phyloP scores from a whole-genome alignment of 2,797 vertebrate genomes.

The Perodicticus potto region DNA sequence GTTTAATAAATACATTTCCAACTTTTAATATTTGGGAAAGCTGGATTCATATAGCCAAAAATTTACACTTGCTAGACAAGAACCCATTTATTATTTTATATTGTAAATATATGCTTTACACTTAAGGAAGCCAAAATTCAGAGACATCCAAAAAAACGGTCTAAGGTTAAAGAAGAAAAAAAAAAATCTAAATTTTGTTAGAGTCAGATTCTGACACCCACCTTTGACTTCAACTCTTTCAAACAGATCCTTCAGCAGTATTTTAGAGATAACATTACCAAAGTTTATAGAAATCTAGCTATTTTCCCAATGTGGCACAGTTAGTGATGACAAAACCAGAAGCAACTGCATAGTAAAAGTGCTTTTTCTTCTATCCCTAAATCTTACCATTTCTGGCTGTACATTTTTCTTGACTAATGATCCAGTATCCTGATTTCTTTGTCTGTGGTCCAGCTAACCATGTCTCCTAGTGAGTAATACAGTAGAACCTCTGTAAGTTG shows the following conservation, averaged over 20 bases:
- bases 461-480: not conserved
- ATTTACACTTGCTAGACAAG: not conserved
- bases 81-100: not conserved
- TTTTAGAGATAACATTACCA: not conserved
- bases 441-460: not conserved
- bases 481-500: too few relatives aligned
- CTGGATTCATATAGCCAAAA: not conserved
- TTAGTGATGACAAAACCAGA: not conserved
- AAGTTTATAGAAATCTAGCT: not conserved
- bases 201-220: not conserved
- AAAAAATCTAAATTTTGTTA: not conserved
- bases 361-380: not conserved
- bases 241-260: not conserved
- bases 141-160: not conserved
- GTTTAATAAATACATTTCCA: not conserved
- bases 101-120: not conserved
- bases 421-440: not conserved
- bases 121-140: not conserved
- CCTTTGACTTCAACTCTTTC: not conserved
- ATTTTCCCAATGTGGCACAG: not conserved
- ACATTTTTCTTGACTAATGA: not conserved
- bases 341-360: not conserved
- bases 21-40: not conserved
- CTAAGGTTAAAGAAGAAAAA: not conserved
- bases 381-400: not conserved